These are phyloP conservation scores for Pyrrhosoma nymphula DNA, from an alignment of 2,888 invertebrate species.

Conservation along the genomic window DNA sequence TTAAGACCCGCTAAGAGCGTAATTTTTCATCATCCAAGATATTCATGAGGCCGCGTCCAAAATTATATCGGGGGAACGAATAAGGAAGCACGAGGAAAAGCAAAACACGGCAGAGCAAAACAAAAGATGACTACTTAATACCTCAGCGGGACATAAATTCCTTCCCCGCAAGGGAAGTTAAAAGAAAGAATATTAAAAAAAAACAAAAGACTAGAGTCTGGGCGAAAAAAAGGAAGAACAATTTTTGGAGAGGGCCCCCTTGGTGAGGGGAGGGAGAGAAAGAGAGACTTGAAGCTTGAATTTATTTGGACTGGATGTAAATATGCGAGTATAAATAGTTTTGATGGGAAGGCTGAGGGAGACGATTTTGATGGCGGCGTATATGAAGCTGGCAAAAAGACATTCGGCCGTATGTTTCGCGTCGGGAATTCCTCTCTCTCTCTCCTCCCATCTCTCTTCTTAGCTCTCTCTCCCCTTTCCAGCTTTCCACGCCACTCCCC, in stretches of 20 bases:
- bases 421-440: background rate
- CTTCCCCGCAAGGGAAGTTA: constrained; percentile 1
- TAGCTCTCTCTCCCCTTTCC: background rate
- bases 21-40: constrained; percentile 30
- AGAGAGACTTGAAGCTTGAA: constrained; percentile 49
- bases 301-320: constrained; percentile 65
- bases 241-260: background rate
- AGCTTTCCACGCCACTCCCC: too few species aligned
- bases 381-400: constrained; percentile 7
- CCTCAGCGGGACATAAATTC: constrained; percentile 66
- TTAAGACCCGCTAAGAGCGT: constrained; percentile 10
- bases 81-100: constrained; percentile 47
- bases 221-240: background rate
- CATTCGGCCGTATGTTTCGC: background rate
- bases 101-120: background rate
- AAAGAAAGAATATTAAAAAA: background rate
- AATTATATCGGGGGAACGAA: constrained; percentile 54
- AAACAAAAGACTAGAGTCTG: background rate
- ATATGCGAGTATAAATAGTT: constrained; percentile 65
- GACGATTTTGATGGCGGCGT: constrained; percentile 41
- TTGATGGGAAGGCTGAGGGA: constrained; percentile 27
- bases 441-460: background rate
- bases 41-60: constrained; percentile 46
- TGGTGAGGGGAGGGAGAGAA: background rate
- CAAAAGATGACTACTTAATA: constrained; percentile 54